phyloP scores from a whole-genome alignment of 2,797 vertebrate genomes.

The Spinus pinus region DNA sequence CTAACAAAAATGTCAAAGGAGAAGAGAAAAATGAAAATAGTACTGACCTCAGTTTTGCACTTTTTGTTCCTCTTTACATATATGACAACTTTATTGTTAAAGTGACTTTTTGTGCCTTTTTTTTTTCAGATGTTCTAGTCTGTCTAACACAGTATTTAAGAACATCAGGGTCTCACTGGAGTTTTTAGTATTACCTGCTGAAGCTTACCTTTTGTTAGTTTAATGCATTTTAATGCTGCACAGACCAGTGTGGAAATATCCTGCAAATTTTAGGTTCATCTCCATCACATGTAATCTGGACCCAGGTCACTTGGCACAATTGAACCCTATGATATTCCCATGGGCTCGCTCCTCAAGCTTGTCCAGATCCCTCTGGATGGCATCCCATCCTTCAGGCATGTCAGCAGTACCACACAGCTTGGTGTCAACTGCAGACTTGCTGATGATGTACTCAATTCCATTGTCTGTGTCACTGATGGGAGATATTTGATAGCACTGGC shows the following conservation, averaged over 20 bases:
- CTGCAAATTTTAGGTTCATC: not conserved
- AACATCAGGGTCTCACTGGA: not conserved
- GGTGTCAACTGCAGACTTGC: not conserved
- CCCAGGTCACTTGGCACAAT: fast-evolving
- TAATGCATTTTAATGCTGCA: not conserved
- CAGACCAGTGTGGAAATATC: not conserved
- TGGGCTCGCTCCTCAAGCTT: not conserved
- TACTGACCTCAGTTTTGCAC: conserved; percentile 36
- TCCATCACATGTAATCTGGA: not conserved
- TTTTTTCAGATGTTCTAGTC: not conserved
- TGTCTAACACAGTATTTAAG: not conserved
- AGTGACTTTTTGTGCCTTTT: not conserved
- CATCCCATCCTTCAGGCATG: not conserved
- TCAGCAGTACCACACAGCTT: not conserved
- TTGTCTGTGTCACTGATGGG: not conserved
- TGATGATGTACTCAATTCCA: not conserved
- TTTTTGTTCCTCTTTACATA: conserved; percentile 11
- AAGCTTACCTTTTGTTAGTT: not conserved
- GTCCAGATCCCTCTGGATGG: not conserved
- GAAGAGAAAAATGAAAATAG: conserved; percentile 52
- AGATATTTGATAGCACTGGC: not conserved
- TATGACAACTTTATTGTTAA: not conserved
- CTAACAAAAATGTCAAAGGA: conserved; percentile 65
- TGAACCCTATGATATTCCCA: not conserved
- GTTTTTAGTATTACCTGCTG: not conserved